Base-by-base conservation (phyloP, 1,140 invertebrate genomes). In the Drosophila funebris region DNA sequence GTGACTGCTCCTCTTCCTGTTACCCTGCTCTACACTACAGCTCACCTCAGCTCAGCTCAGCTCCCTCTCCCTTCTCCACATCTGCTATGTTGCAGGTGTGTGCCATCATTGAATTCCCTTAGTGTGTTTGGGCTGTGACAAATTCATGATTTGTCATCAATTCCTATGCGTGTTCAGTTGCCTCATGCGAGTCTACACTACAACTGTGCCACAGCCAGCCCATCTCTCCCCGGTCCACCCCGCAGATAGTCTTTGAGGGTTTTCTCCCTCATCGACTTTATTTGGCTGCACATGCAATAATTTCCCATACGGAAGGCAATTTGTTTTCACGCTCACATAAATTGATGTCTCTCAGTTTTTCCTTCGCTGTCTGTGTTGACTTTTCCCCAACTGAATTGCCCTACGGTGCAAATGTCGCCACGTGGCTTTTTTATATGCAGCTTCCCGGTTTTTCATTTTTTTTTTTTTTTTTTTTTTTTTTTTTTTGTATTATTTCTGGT, bases 301-400 rank as follows among this genome's bases (percentile, higher is more conserved):
- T 87, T 85, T 87, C 52, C 78, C 82, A 76, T 78, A 88, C 57
- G 78, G 75, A 78, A 76, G 62, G 62, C 78, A 87, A 87, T 88
- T 87, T 87, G 82, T 88, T 88, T 74, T 70, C 83, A 78, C 82
- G 67, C 60, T 73, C 78, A 88, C 74, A 73, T 78, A 83, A 88
- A 87, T 87, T 83, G 73, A 57, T 87, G 82, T 36, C 64, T 58
- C 52, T n/a, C 4, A 57, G n/a, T 27, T 48, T 73, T 61, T 33
- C 16, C 16, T 18, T 36, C 14, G 6, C 27, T 11, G 20, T 50
- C n/a, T 63, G 18, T 60, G 29, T 43, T 72, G 61, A 52, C 18
- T 72, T 67, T 68, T 56, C 36, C 50, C 56, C 57, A 16, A 18
- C 48, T 56, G 52, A 62, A 27, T 69, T 62, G 71, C 56, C 72